Percentiles rank a stretch among this genome's conserved stretches.
These are phyloP conservation scores for Enteromius argenteus DNA, from an alignment of 2,797 vertebrate species.

Conservation along the genomic window DNA sequence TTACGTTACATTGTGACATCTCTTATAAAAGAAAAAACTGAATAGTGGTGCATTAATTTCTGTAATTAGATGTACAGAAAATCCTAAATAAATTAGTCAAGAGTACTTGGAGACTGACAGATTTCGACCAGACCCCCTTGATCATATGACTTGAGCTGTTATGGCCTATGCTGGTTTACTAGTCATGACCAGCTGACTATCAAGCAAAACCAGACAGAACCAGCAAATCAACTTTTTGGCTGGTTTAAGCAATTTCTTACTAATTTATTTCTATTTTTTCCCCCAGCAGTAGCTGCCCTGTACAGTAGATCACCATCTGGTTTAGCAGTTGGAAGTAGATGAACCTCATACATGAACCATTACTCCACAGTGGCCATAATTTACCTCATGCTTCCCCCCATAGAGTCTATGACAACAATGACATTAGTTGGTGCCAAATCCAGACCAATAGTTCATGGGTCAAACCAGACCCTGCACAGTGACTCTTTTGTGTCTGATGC, in stretches of 20 bases:
- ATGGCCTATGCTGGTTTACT: no score
- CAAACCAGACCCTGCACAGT: slow-evolving; percentile 24
- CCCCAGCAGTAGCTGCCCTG: background rate
- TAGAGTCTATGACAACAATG: slow-evolving; percentile 33
- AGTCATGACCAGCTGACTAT: background rate
- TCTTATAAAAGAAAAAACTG: no score
- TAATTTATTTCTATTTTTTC: background rate
- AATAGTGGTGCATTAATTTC: background rate
- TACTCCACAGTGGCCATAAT: slow-evolving; percentile 5
- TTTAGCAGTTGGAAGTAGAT: slow-evolving; percentile 1
- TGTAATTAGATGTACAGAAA: background rate
- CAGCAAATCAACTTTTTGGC: background rate
- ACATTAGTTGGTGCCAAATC: slow-evolving; percentile 35
- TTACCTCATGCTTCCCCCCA: slow-evolving; percentile 24
- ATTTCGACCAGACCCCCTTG: background rate
- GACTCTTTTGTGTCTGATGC: slow-evolving; percentile 57
- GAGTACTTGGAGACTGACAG: background rate
- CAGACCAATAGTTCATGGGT: slow-evolving; percentile 33
- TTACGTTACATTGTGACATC: background rate
- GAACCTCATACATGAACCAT: slow-evolving; percentile 1
- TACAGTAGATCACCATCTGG: background rate
- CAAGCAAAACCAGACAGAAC: background rate
- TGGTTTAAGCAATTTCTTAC: background rate
- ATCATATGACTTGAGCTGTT: no score
- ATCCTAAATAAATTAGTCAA: background rate